Percentiles rank a stretch among this genome's conserved stretches.
phyloP scores from a whole-genome alignment of 2,113 vertebrate species.

The Odontophorus gujanensis region DNA sequence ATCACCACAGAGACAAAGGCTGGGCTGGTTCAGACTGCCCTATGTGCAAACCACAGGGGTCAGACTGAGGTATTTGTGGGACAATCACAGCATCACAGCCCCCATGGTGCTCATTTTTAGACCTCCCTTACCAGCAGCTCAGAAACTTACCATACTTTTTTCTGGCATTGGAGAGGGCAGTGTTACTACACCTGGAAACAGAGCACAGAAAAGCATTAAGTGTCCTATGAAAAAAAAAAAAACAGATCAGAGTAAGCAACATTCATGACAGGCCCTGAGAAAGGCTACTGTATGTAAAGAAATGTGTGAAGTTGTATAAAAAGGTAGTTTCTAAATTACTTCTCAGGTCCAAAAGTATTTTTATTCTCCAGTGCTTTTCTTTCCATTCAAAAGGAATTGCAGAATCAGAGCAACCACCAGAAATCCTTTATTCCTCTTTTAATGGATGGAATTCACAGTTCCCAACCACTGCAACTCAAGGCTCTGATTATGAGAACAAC shows the following conservation, averaged over 20 bases:
- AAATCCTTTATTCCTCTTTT: not conserved
- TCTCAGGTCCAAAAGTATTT: not conserved
- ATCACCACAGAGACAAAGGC: not conserved
- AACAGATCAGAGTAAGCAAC: not conserved
- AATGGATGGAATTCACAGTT: not conserved
- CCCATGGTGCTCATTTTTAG: not conserved
- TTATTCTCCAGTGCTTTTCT: not conserved
- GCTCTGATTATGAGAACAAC: not conserved
- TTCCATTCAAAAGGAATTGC: not conserved
- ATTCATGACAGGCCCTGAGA: not conserved
- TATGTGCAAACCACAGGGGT: not conserved
- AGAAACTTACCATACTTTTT: slow-evolving; percentile 75
- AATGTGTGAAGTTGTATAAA: not conserved
- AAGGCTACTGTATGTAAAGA: not conserved
- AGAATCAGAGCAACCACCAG: not conserved
- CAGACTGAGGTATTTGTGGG: fast-evolving
- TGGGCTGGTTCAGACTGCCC: not conserved
- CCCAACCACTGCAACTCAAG: not conserved
- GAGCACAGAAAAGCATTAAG: not conserved
- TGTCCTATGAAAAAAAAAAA: not conserved
- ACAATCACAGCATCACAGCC: fast-evolving
- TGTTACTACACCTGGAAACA: slow-evolving; percentile 83
- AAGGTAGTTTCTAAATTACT: not conserved
- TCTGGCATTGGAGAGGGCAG: slow-evolving; percentile 84
- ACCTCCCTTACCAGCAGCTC: not conserved